Conservation (phyloP, 2,797 vertebrate species). For the Pitangus sulphuratus region DNA sequence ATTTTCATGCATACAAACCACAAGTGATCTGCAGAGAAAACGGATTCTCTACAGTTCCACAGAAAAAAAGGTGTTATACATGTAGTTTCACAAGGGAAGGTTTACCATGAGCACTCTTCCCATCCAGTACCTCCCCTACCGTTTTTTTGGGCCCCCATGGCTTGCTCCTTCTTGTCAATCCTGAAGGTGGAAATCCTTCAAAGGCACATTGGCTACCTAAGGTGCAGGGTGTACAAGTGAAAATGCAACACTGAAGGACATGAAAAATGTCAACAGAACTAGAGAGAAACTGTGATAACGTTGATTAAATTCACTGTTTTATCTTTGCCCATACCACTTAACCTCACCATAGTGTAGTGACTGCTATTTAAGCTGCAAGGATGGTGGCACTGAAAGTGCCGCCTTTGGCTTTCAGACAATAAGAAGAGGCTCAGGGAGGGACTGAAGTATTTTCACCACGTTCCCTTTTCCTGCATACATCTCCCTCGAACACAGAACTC, state of each 20-base stretch:
- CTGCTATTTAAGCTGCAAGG: not conserved
- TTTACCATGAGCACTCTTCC: not conserved
- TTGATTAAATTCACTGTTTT: not conserved
- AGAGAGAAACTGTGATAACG: accelerated
- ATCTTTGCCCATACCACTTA: not conserved
- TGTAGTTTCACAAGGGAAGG: not conserved
- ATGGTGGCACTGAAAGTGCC: not conserved
- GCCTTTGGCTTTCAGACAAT: not conserved
- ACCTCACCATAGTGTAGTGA: not conserved
- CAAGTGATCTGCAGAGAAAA: slow-evolving; percentile 21
- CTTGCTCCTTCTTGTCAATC: not conserved
- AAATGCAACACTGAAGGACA: not conserved
- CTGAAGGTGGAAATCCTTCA: not conserved
- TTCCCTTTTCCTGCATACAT: not conserved
- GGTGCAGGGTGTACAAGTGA: accelerated
- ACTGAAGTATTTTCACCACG: not conserved
- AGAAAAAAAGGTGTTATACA: not conserved
- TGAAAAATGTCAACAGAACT: not conserved
- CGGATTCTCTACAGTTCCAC: slow-evolving; percentile 19
- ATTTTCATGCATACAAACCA: slow-evolving; percentile 42
- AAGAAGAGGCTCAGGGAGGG: not conserved
- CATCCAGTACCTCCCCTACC: not conserved
- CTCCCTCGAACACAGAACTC: not conserved
- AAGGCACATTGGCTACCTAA: not conserved
- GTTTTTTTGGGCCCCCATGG: not conserved